These are phyloP conservation scores for Ametastegia equiseti DNA, from an alignment of 2,888 invertebrate genomes.

Conservation along the genomic window DNA sequence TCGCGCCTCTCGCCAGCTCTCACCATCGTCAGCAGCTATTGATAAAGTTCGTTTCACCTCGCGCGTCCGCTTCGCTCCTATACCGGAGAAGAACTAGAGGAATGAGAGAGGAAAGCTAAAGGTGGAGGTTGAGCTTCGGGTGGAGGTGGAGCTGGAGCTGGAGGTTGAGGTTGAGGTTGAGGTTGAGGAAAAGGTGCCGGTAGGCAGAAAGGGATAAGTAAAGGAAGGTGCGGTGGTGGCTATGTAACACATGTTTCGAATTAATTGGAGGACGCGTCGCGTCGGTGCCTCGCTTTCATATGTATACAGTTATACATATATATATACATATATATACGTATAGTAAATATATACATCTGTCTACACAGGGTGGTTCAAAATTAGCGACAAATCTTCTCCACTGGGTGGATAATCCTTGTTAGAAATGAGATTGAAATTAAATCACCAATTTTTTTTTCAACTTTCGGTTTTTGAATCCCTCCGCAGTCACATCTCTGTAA, in stretches of 20 bases:
- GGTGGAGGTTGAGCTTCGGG: not conserved
- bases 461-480: no score
- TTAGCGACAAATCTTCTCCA: no score
- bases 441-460: no score
- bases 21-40: slow-evolving; percentile 50
- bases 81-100: not conserved
- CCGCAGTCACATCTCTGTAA: no score
- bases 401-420: no score
- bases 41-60: slow-evolving; percentile 45
- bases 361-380: not conserved
- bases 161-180: not conserved
- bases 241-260: slow-evolving; percentile 4
- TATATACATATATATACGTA: not conserved
- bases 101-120: not conserved
- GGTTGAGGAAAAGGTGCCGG: not conserved
- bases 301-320: not conserved
- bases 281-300: not conserved
- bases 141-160: not conserved
- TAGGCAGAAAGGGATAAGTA: no score
- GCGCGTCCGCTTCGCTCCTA: no score
- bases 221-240: not conserved
- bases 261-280: not conserved
- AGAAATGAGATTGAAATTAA: no score
- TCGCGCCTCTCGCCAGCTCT: slow-evolving; percentile 4
- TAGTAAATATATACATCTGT: not conserved